phyloP scores from a whole-genome alignment of 2,888 invertebrate species.

The Cephalotes varians region DNA sequence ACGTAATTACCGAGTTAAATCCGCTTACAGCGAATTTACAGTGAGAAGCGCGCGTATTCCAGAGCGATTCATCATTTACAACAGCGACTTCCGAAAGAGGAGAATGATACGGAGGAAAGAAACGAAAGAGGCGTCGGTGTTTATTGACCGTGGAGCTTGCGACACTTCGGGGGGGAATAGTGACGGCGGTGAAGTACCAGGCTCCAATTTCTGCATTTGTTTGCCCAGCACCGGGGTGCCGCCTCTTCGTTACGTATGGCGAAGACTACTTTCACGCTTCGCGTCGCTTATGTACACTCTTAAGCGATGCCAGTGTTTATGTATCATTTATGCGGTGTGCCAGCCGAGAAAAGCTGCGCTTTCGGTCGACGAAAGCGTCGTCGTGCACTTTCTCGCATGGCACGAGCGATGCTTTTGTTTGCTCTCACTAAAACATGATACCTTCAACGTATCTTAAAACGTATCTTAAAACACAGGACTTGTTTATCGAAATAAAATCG shows the following conservation, averaged over 20 bases:
- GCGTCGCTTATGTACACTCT: constrained; percentile 66
- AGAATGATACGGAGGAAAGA: constrained; percentile 37
- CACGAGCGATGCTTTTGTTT: constrained; percentile 38
- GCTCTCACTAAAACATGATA: constrained; percentile 15
- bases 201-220: constrained; percentile 70
- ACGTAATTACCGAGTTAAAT: constrained; percentile 51
- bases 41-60: constrained; percentile 21
- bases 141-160: constrained; percentile 55
- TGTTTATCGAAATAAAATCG: not conserved
- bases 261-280: constrained; percentile 60
- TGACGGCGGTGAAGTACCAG: constrained; percentile 13
- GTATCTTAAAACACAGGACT: too few relatives aligned
- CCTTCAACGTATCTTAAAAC: constrained; percentile 9
- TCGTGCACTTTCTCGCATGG: not conserved
- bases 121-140: constrained; percentile 48
- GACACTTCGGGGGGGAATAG: constrained; percentile 14
- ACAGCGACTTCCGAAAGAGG: constrained; percentile 23
- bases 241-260: constrained; percentile 67
- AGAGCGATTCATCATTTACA: constrained; percentile 33
- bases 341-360: constrained; percentile 63
- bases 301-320: constrained; percentile 70
- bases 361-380: constrained; percentile 29
- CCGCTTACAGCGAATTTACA: constrained; percentile 37
- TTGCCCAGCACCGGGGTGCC: constrained; percentile 62
- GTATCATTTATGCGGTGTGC: constrained; percentile 75